Base-by-base conservation (phyloP, 1,140 invertebrate genomes). In the Polypedilum pembai region DNA sequence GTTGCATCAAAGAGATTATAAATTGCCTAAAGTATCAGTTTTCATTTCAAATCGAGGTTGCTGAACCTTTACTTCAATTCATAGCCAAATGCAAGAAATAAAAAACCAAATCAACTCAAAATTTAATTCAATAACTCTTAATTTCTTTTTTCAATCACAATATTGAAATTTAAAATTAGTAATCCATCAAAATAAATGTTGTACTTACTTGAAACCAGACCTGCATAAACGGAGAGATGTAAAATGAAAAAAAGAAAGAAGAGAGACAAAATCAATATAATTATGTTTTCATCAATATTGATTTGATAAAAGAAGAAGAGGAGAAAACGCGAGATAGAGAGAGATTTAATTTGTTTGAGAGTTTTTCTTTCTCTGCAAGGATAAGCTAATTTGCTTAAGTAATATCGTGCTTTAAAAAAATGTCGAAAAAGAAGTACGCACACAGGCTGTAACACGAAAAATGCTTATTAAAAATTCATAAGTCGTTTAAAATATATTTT, bases 391-490 rank as follows among this genome's bases (percentile, higher is more conserved):
- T 21, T 69, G 20, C n/a, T 56, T 56, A 56, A 56, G 45, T 56
- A 56, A 56, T 56, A 33, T 33, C 24, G 45, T n/a, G 45, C n/a
- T 56, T 56, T 56, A n/a, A 56, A 56, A n/a, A 15, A 56, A 56
- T n/a, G n/a, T 56, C n/a, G n/a, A n/a, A n/a, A n/a, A n/a, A n/a
- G n/a, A n/a, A n/a, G n/a, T 56, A 56, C n/a, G 45, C 10, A n/a
- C 45, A 33, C 24, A 33, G 24, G 24, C 24, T 69, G 65, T 20
- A 56, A 69, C 17, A 18, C 17, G 17, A 21, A 21, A 69, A 69
- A 18, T 69, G 18, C 24, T 69, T 69, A 69, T 69, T 21, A 69
- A 69, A 69, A 20, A 69, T 69, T 69, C 65, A 69, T 69, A 20
- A 69, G 20, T 21, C 65, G 18, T 69, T 69, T 69, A 69, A 69